Evolutionary conservation across 2,113 vertebrate genomes (phyloP).

Genomic region (Spermophilus dauricus): DNA sequence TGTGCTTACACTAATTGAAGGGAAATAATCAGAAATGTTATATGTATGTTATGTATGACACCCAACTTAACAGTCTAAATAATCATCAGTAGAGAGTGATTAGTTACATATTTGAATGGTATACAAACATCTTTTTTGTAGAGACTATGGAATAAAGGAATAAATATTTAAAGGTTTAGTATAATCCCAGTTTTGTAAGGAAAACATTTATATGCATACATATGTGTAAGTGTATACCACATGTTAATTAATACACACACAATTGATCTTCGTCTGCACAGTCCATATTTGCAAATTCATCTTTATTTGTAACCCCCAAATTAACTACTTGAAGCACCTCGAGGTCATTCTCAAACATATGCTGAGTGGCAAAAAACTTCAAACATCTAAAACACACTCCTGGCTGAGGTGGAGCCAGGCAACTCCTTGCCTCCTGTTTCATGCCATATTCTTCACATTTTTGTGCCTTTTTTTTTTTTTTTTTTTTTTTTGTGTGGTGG

Average conservation of each 20-base stretch:
- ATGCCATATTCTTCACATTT: not conserved
- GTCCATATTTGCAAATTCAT: not conserved
- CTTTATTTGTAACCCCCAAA: not conserved
- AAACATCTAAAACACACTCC: not conserved
- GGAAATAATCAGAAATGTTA: not conserved
- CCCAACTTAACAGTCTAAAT: constrained; percentile 1
- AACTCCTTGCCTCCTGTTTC: not conserved
- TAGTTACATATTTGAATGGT: not conserved
- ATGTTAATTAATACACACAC: not conserved
- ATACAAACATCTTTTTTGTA: not conserved
- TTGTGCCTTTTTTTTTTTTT: not conserved
- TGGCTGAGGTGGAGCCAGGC: not conserved
- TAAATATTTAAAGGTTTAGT: not conserved
- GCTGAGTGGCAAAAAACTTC: not conserved
- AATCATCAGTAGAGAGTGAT: not conserved
- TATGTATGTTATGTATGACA: not conserved
- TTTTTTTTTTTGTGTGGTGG: accelerated
- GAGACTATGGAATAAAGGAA: constrained; percentile 17
- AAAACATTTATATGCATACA: not conserved
- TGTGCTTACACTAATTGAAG: not conserved
- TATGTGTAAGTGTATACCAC: not conserved
- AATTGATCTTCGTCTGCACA: not conserved
- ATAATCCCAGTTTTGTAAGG: not conserved
- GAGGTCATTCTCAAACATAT: not conserved
- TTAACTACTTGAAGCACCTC: not conserved